phyloP scores from a whole-genome alignment of 1,140 invertebrate species.

The Drosophila punjabiensis region DNA sequence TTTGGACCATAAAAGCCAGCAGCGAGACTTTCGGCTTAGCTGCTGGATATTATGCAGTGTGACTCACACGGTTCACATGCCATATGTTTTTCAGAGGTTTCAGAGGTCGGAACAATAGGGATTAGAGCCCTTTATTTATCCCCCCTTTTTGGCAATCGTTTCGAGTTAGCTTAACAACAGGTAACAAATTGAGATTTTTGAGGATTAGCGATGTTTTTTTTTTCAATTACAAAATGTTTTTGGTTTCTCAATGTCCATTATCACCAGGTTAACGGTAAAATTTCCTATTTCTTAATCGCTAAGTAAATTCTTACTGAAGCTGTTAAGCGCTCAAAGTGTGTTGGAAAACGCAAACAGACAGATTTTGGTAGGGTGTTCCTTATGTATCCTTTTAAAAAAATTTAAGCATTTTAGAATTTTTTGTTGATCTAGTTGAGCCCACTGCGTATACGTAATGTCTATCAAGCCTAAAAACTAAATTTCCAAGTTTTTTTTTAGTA shows the following conservation, averaged over 20 bases:
- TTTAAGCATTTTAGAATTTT: too few relatives aligned
- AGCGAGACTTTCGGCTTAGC: slow-evolving; percentile 38
- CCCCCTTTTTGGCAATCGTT: slow-evolving; percentile 25
- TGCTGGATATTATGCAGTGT: slow-evolving; percentile 27
- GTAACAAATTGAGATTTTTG: slow-evolving; percentile 43
- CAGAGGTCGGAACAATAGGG: slow-evolving; percentile 48
- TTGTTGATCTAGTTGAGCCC: not conserved
- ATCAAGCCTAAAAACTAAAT: too few relatives aligned
- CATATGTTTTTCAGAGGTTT: slow-evolving; percentile 46
- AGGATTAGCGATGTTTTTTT: not conserved
- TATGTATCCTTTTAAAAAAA: too few relatives aligned
- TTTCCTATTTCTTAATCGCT: not conserved
- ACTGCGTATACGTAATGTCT: slow-evolving; percentile 4
- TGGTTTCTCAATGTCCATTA: not conserved
- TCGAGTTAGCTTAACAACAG: slow-evolving; percentile 36
- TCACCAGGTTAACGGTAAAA: not conserved
- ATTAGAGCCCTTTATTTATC: slow-evolving; percentile 29
- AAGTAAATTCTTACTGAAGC: not conserved
- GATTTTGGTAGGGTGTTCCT: too few relatives aligned
- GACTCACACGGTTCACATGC: slow-evolving; percentile 39
- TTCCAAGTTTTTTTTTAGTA: too few relatives aligned
- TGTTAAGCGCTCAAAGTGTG: too few relatives aligned
- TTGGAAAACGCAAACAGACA: not conserved
- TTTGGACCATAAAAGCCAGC: slow-evolving; percentile 25
- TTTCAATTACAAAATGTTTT: too few relatives aligned